Evolutionary conservation across 2,113 vertebrate species (phyloP), one percentile per base, ranked within the genome.

Genomic region (Nesospiza acunhae): DNA sequence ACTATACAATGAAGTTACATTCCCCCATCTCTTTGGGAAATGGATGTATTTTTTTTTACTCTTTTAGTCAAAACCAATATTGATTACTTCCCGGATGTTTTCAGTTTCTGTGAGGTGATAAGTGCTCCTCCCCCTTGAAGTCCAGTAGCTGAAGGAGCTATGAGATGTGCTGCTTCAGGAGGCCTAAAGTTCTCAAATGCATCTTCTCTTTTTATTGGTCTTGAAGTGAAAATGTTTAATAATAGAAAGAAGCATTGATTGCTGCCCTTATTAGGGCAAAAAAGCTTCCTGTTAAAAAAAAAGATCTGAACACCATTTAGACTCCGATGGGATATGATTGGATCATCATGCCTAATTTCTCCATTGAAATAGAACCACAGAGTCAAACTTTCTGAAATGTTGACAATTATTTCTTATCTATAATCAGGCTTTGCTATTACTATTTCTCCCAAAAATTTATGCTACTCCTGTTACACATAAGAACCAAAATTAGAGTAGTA

Each of bases 261-360:
- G 14, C 10, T 82, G 20, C 9, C 7, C 7, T 78, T 70, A 76
- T 67, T 66, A 86, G 13, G 28, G 21, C 8, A 37, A 60, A 64
- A 62, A 59, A 60, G 11, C 28, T 18, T 47, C 28, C 13, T 44
- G 18, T 35, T 23, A 33, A 76, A 75, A 73, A 79, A 59, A 84
- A 60, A 37, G 3, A 18, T 47, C 6, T 63, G 20, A 74, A 70
- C 9, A 15, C 12, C 37, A 15, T 21, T 55, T 82, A 52, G 7
- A 2, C 5, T 83, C 22, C 0, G 0, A 41, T 41, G 39, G 12
- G 59, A 33, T 39, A 10, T 46, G 27, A 52, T 46, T 59, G 21
- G 28, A 60, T 52, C 21, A 70, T 50, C 49, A 16, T 33, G 22
- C 22, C 8, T 62, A 55, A 47, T 81, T 67, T 74, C 3, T 23